Percentiles rank a stretch among this genome's conserved stretches.
Conservation (phyloP, 2,797 vertebrate genomes). For the Oreochromis grahami region DNA sequence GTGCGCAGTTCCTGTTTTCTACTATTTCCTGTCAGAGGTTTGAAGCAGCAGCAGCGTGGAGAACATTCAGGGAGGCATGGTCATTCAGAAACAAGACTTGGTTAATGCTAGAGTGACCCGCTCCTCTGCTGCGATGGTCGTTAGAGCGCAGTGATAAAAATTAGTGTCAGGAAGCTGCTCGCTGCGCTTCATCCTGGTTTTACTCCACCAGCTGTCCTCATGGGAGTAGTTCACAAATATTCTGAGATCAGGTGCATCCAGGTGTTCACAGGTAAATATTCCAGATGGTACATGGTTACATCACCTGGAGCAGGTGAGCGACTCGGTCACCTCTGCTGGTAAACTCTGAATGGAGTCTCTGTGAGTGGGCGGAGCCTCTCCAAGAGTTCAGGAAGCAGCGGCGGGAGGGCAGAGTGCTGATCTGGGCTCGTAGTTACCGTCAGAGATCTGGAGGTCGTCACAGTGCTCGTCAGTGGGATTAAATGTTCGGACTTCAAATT, state of each 20-base stretch:
- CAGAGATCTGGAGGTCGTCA: neutral
- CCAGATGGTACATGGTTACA: neutral
- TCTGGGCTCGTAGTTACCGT: fast-evolving
- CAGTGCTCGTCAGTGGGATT: neutral
- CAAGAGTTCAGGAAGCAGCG: neutral
- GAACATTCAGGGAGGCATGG: neutral
- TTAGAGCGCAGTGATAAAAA: neutral
- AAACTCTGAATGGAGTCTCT: neutral
- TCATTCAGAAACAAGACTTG: neutral
- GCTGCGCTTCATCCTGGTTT: neutral
- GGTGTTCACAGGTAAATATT: neutral
- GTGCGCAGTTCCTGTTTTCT: neutral
- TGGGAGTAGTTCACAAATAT: neutral
- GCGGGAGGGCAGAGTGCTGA: neutral
- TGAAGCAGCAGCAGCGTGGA: neutral
- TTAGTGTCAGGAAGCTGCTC: neutral
- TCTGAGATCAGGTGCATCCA: neutral
- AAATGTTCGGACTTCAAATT: fast-evolving
- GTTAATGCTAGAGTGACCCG: neutral
- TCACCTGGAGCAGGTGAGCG: neutral
- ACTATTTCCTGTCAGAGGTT: neutral
- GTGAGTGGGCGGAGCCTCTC: neutral
- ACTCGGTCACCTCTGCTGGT: neutral
- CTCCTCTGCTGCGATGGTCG: neutral
- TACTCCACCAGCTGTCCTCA: neutral